Base-by-base conservation (phyloP, 2,113 vertebrate genomes). In the Beaufortia kweichowensis region DNA sequence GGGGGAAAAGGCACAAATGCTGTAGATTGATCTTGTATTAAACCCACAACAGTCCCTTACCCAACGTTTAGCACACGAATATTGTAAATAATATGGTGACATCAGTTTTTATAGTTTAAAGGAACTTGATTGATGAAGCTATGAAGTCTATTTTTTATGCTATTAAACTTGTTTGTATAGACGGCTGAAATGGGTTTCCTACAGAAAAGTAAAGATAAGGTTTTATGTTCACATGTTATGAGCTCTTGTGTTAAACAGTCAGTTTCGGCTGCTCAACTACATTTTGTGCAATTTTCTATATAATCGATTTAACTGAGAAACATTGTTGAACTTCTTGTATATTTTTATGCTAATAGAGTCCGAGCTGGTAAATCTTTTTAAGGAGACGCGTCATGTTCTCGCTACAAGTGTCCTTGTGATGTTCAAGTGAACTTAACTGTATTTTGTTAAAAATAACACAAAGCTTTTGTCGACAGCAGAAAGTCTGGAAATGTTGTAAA, bases 71-170 rank as follows among this genome's bases (percentile, higher is more conserved):
- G 39, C 65, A 82, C 71, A 46, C 19, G 66, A 61, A 78, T 74
- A 78, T 59, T 92, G 91, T 93, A 93, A 81, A 93, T 92, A 91
- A 77, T n/a, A n/a, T n/a, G 2, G 75, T 76, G 19, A 80, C 81
- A 61, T 72, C 81, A 83, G 84, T 86, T 92, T 88, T 92, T 92
- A 89, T 91, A 92, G 88, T 84, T 72, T 77, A 77, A 90, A 82
- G 85, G 88, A 84, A 81, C 84, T 83, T 86, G 90, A 71, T 87
- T 73, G 88, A 88, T 46, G 62, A 85, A 90, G 90, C 83, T 84
- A 86, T 17, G 53, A 57, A 79, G 89, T 91, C 86, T 92, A 93
- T 92, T 89, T 92, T 92, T 93, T 88, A 90, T 89, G 81, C 33
- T 57, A 87, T 14, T 50, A 80, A 75, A 87, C 26, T n/a, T 78